Conservation (phyloP, 2,113 vertebrate genomes). For the Rostratula benghalensis region DNA sequence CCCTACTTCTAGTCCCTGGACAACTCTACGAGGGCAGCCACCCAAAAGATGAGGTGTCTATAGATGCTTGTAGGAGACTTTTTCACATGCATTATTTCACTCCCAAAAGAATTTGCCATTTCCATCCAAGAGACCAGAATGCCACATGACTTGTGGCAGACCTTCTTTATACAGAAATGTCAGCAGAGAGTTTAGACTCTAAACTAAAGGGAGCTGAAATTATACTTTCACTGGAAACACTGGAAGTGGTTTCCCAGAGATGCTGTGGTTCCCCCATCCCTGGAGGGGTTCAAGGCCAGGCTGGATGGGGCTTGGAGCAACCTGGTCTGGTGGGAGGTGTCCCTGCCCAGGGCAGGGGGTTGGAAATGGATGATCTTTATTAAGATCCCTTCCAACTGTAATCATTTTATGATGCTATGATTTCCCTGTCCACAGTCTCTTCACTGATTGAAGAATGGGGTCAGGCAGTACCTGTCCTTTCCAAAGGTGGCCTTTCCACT, state of each 20-base stretch:
- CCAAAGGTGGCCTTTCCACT: neutral
- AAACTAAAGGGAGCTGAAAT: neutral
- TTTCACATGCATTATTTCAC: neutral
- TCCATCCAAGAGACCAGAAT: neutral
- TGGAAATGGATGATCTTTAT: too few relatives aligned
- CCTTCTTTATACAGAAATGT: neutral
- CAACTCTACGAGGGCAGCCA: neutral
- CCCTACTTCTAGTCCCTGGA: neutral
- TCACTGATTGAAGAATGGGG: neutral
- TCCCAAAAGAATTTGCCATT: neutral
- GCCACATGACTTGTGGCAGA: neutral
- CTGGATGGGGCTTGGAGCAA: too few relatives aligned
- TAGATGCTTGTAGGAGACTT: neutral
- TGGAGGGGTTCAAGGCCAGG: too few relatives aligned
- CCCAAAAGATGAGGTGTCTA: neutral
- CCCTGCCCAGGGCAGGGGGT: too few relatives aligned
- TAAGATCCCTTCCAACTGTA: too few relatives aligned
- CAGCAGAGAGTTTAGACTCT: neutral
- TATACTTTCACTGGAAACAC: too few relatives aligned
- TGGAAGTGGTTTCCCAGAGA: too few relatives aligned
- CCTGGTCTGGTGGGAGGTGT: too few relatives aligned
- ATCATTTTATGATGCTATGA: too few relatives aligned
- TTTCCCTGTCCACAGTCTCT: neutral
- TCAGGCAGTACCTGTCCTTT: neutral
- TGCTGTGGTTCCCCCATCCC: too few relatives aligned